phyloP scores from a whole-genome alignment of 2,888 invertebrate genomes.

The Lomographa bimaculata region DNA sequence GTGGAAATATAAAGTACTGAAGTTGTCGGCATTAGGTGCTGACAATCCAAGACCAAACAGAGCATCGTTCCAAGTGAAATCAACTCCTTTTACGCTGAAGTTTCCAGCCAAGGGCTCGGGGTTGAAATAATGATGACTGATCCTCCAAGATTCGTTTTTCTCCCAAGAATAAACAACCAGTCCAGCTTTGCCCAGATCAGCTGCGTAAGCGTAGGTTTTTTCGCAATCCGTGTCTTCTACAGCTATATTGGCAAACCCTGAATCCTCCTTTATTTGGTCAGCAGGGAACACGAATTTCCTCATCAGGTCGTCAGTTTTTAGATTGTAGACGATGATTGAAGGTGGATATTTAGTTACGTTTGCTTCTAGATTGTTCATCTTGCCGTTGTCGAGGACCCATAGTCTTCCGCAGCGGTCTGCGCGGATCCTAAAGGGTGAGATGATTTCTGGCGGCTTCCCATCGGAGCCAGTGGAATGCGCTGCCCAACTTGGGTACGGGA shows the following conservation, averaged over 20 bases:
- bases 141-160: conserved; percentile 88
- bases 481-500: conserved; percentile 92
- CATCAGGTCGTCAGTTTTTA: conserved; percentile 87
- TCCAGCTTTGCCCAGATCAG: conserved; percentile 87
- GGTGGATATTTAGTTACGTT: conserved; percentile 82
- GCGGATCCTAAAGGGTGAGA: conserved; percentile 88
- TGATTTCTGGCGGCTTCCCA: conserved; percentile 85
- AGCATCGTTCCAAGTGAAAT: conserved; percentile 91
- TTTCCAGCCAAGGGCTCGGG: conserved; percentile 89
- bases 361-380: conserved; percentile 82
- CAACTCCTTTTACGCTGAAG: conserved; percentile 87
- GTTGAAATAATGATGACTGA: conserved; percentile 88
- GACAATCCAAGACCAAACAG: conserved; percentile 89
- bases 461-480: conserved; percentile 85
- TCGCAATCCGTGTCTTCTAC: conserved; percentile 90
- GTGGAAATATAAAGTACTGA: conserved; percentile 90
- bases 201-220: conserved; percentile 88
- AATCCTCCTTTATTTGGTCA: conserved; percentile 86
- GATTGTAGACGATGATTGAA: conserved; percentile 88
- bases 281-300: conserved; percentile 86
- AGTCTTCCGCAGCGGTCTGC: conserved; percentile 90
- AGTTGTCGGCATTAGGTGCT: conserved; percentile 85
- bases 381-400: conserved; percentile 91
- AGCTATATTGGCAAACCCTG: conserved; percentile 89
- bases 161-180: conserved; percentile 91